phyloP scores from a whole-genome alignment of 2,113 vertebrate species.

The Epinephelus fuscoguttatus region DNA sequence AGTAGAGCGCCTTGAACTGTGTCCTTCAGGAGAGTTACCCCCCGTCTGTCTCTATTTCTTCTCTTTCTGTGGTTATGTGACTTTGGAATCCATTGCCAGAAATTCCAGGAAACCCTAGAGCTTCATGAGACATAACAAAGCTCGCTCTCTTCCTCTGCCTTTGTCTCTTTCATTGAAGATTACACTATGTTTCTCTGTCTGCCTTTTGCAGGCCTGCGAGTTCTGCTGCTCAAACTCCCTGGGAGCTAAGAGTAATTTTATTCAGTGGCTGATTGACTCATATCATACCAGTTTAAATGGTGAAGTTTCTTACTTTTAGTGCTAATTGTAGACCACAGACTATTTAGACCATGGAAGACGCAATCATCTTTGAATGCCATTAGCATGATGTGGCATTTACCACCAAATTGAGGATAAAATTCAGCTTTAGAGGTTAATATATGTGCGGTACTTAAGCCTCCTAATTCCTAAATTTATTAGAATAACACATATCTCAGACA shows the following conservation, averaged over 20 bases:
- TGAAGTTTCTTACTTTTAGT: slow-evolving; percentile 50
- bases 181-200: slow-evolving; percentile 57
- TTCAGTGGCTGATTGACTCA: slow-evolving; percentile 58
- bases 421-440: slow-evolving; percentile 75
- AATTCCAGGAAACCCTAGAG: slow-evolving; percentile 81
- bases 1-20: slow-evolving; percentile 29
- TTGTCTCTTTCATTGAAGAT: slow-evolving; percentile 57
- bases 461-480: slow-evolving; percentile 83
- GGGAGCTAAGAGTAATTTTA: slow-evolving; percentile 43
- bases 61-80: slow-evolving; percentile 71
- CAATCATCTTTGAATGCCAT: slow-evolving; percentile 67
- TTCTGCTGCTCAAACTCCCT: slow-evolving; percentile 36
- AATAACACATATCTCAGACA: slow-evolving; percentile 82
- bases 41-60: slow-evolving; percentile 42
- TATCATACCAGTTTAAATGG: slow-evolving; percentile 40
- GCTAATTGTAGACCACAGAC: slow-evolving; percentile 64
- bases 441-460: slow-evolving; percentile 71
- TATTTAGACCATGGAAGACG: slow-evolving; percentile 58
- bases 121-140: slow-evolving; percentile 81
- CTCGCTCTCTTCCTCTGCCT: slow-evolving; percentile 61
- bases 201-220: slow-evolving; percentile 46
- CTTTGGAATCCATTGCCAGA: slow-evolving; percentile 65
- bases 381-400: slow-evolving; percentile 72
- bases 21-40: slow-evolving; percentile 53
- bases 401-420: slow-evolving; percentile 78